These are phyloP conservation scores for Byasa hedistus DNA, from an alignment of 2,888 invertebrate species.

Conservation along the genomic window DNA sequence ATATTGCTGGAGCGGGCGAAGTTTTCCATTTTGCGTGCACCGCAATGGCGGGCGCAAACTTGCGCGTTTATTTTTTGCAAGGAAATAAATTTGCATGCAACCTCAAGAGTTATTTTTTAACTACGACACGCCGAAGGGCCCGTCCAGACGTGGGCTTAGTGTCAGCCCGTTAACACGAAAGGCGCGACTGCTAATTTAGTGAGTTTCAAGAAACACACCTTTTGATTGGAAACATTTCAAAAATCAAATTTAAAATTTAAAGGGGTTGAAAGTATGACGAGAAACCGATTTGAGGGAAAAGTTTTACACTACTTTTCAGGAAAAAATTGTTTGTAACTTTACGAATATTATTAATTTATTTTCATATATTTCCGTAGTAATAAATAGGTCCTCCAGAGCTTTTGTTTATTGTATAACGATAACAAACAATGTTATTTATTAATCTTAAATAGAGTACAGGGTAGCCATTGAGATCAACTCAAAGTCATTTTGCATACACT, in stretches of 20 bases:
- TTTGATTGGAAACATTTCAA: not conserved
- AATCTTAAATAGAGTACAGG: no score
- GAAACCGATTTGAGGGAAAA: not conserved
- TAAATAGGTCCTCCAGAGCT: no score
- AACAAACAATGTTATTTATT: no score
- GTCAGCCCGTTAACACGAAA: constrained; percentile 25
- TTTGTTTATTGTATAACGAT: no score
- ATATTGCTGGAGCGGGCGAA: constrained; percentile 65
- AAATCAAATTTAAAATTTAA: not conserved
- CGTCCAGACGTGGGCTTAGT: constrained; percentile 22
- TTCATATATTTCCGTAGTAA: no score
- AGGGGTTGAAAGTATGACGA: not conserved
- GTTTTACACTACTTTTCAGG: not conserved
- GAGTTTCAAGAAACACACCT: constrained; percentile 1
- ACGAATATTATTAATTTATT: no score
- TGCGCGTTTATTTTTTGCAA: constrained; percentile 41
- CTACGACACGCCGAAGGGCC: constrained; percentile 17
- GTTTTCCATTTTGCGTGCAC: constrained; percentile 59
- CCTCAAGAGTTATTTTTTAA: constrained; percentile 33
- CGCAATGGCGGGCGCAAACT: constrained; percentile 41
- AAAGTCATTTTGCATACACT: no score
- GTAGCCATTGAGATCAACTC: no score
- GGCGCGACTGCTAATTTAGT: not conserved
- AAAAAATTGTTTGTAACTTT: no score
- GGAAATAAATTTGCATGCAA: constrained; percentile 45